Conservation (phyloP, 2,797 vertebrate genomes). For the Sebastes iracundus region DNA sequence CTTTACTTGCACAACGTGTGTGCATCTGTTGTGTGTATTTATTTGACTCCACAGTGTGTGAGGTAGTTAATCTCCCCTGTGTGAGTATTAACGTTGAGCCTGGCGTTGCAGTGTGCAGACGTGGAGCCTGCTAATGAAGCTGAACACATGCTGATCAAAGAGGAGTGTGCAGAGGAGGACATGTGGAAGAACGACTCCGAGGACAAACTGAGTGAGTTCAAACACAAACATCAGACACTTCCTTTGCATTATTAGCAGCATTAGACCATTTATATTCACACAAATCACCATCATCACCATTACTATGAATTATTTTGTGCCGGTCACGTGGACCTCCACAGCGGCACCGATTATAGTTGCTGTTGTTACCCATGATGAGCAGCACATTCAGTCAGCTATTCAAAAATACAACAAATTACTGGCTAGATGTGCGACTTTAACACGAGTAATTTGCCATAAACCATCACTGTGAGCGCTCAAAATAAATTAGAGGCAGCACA, state of each 20-base stretch:
- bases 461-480: not conserved
- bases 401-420: not conserved
- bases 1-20: not conserved
- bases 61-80: not conserved
- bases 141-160: slow-evolving; percentile 59
- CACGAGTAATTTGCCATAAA: not conserved
- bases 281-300: not conserved
- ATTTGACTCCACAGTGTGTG: not conserved
- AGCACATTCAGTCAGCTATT: not conserved
- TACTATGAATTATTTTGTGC: not conserved
- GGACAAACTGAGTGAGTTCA: slow-evolving; percentile 50
- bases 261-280: not conserved
- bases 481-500: not conserved
- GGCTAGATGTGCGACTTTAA: not conserved
- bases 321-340: not conserved
- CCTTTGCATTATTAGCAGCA: not conserved
- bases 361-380: not conserved
- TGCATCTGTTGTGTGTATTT: not conserved
- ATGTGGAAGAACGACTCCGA: slow-evolving; percentile 40
- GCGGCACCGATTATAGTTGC: not conserved
- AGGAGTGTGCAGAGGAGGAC: slow-evolving; percentile 61
- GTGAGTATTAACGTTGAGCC: not conserved
- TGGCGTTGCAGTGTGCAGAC: slow-evolving; percentile 40
- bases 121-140: slow-evolving; percentile 2
- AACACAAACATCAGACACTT: not conserved